These are phyloP conservation scores for Aplysina aerophoba DNA, from an alignment of 37 sponge, comb jelly and placozoan species.

Conservation along the genomic window DNA sequence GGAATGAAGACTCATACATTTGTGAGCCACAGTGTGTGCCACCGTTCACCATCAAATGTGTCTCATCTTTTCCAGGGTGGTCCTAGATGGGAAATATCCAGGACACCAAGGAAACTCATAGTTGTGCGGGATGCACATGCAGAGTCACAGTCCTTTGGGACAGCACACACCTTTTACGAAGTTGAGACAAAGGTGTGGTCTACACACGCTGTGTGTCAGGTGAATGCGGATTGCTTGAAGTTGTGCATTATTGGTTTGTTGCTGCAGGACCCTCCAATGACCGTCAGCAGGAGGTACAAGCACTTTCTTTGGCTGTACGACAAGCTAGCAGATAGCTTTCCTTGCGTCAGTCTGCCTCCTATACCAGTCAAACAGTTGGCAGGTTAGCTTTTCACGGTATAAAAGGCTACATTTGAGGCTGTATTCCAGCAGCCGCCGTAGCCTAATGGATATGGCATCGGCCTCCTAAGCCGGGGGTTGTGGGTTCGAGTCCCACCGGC, in stretches of 20 bases:
- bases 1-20: too few relatives aligned
- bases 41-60: neutral
- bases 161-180: constrained; percentile 39
- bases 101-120: neutral
- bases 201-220: neutral
- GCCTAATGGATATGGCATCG: constrained; percentile 99
- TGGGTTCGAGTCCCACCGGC: constrained; percentile 99
- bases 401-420: neutral
- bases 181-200: constrained; percentile 63
- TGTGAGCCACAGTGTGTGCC: too few relatives aligned
- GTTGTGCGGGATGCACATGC: neutral
- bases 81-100: neutral
- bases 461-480: constrained; percentile 99
- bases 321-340: constrained; percentile 75
- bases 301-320: constrained; percentile 86
- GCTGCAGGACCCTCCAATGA: constrained; percentile 37
- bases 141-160: neutral
- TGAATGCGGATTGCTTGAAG: neutral
- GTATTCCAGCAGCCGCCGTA: constrained; percentile 80
- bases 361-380: constrained; percentile 77
- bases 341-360: constrained; percentile 81
- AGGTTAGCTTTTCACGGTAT: constrained; percentile 40
- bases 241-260: neutral
- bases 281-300: constrained; percentile 75
- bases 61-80: neutral